Base-by-base conservation (phyloP, 2,113 vertebrate genomes). In the Lepus timidus region DNA sequence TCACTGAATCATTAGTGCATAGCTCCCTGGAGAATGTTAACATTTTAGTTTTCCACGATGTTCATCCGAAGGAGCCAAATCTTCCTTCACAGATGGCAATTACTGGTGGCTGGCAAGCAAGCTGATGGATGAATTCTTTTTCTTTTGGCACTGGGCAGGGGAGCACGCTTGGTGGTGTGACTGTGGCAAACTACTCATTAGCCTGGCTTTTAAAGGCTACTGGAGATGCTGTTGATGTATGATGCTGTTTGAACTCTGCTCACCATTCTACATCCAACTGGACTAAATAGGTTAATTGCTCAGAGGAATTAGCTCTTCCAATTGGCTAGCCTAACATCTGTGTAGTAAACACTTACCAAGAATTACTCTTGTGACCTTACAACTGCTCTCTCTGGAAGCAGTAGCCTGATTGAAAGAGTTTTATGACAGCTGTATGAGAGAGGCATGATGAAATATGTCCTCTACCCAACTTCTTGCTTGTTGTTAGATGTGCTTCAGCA, bases 51-150 rank as follows among this genome's bases (percentile, higher is more conserved):
- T 97, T 96, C 73, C 76, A 98, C 97, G 94, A 89, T 91, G 97
- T 95, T 95, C 94, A 97, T 83, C 91, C 93, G 91, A 93, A 90
- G 85, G 85, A 85, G 31, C 52, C 95, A 93, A 97, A 93, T 93
- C 91, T 97, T 96, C 51, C 85, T 90, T 95, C 96, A 93, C 97
- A 98, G 97, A 97, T 97, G 98, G 97, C 85, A 91, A 4, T 95
- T 97, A 88, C 93, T 96, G 89, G 93, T 67, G 36, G 12, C 93
- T 98, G 98, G 96, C 97, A 98, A 91, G 82, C 82, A 96, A 96
- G 51, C 76, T 96, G 96, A 98, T 96, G 87, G 94, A 97, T 97
- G 89, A 93, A 64, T 95, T 85, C 94, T 90, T 91, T 96, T 96
- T 82, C 36, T 20, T 81, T 95, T 97, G 98, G 93, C 95, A 88